Conservation (phyloP, 2,888 invertebrate species). For the Masnerella sp. region DNA sequence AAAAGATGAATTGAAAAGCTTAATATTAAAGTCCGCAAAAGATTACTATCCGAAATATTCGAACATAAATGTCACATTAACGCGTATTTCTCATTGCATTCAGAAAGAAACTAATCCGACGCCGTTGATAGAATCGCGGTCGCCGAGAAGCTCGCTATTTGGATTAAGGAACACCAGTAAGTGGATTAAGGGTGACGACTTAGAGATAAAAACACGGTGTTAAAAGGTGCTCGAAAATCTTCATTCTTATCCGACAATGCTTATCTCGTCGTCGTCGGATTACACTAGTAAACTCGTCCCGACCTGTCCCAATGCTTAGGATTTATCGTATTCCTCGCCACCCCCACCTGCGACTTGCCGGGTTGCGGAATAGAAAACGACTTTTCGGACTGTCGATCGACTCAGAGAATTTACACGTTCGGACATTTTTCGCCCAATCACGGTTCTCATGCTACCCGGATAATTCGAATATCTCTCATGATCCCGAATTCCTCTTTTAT, state of each 20-base stretch:
- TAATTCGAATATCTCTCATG: constrained; percentile 38
- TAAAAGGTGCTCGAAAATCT: constrained; percentile 56
- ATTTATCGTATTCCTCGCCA: constrained; percentile 63
- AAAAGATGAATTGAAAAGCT: constrained; percentile 23
- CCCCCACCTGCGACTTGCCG: constrained; percentile 12
- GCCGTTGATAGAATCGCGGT: constrained; percentile 37
- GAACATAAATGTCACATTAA: constrained; percentile 45
- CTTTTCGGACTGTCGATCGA: constrained; percentile 62
- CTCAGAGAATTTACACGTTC: constrained; percentile 70
- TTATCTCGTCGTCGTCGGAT: constrained; percentile 65
- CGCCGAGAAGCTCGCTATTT: constrained; percentile 27
- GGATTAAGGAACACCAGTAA: constrained; percentile 44
- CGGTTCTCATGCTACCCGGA: constrained; percentile 67
- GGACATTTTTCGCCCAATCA: constrained; percentile 39
- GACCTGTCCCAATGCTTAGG: constrained; percentile 61
- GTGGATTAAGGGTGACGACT: constrained; percentile 47
- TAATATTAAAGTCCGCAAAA: constrained; percentile 8
- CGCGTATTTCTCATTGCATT: constrained; percentile 16
- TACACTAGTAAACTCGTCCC: constrained; percentile 61
- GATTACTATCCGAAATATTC: constrained; percentile 38
- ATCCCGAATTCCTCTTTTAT: constrained; percentile 24
- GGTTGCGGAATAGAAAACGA: constrained; percentile 43
- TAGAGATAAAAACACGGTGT: constrained; percentile 47
- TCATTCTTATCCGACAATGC: constrained; percentile 52
- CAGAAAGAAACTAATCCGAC: constrained; percentile 29